Evolutionary conservation across 2,888 invertebrate genomes (phyloP).

Genomic region (Lutraria lutraria): DNA sequence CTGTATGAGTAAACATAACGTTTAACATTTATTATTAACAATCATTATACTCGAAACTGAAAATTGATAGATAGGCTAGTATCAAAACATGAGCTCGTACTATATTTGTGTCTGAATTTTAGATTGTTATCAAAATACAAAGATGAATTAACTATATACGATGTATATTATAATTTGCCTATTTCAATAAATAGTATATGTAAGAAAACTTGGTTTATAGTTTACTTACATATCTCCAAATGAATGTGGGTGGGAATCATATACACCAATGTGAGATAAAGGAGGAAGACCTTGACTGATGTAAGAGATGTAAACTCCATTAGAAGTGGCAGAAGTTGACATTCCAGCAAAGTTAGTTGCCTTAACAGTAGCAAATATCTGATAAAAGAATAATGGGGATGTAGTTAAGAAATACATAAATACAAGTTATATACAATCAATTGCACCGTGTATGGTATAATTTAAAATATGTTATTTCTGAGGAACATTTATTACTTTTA

Average conservation of each 20-base stretch:
- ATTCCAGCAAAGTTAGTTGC: slow-evolving; percentile 78
- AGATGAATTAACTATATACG: neutral
- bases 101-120: neutral
- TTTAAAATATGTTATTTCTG: neutral
- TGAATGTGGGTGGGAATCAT: slow-evolving; percentile 69
- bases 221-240: slow-evolving; percentile 73
- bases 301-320: slow-evolving; percentile 79
- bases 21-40: neutral
- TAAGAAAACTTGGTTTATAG: slow-evolving; percentile 45
- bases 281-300: slow-evolving; percentile 76
- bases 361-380: slow-evolving; percentile 80
- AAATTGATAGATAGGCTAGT: too few relatives aligned
- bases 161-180: slow-evolving; percentile 5
- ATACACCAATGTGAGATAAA: slow-evolving; percentile 68
- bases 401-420: neutral
- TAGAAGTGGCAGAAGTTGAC: slow-evolving; percentile 74
- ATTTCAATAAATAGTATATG: too few relatives aligned
- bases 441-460: too few relatives aligned
- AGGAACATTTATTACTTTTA: too few relatives aligned
- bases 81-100: neutral
- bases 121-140: neutral
- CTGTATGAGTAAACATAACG: slow-evolving; percentile 51
- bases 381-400: neutral
- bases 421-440: neutral
- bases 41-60: neutral